Conservation (phyloP, 2,888 invertebrate genomes). For the Neocrepidodera transversa region DNA sequence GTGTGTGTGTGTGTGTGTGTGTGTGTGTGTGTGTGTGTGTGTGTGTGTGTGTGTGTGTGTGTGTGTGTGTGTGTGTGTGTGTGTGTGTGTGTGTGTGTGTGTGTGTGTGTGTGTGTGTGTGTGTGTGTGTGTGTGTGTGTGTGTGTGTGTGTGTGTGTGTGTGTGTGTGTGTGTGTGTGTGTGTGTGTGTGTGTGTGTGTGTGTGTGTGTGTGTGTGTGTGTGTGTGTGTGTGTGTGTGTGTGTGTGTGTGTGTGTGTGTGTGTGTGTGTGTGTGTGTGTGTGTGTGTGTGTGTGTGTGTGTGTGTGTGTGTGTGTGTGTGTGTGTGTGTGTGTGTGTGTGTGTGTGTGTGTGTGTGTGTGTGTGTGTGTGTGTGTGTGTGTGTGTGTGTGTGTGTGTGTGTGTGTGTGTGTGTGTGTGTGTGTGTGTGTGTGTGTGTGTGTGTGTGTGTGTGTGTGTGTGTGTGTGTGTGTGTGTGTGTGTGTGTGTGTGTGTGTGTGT, state of each 20-base stretch:
- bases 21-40: conserved; percentile 5
- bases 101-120: conserved; percentile 5
- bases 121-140: conserved; percentile 3
- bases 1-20: conserved; percentile 6
- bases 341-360: conserved; percentile 6
- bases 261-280: conserved; percentile 8
- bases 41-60: conserved; percentile 6
- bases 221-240: conserved; percentile 8
- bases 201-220: conserved; percentile 9
- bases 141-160: conserved; percentile 5
- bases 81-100: conserved; percentile 5
- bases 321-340: conserved; percentile 8
- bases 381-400: conserved; percentile 7
- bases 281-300: conserved; percentile 7
- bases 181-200: conserved; percentile 5
- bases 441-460: conserved; percentile 9
- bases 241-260: conserved; percentile 9
- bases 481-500: conserved; percentile 9
- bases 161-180: conserved; percentile 8
- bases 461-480: conserved; percentile 5
- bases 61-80: conserved; percentile 5
- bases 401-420: conserved; percentile 8
- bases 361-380: conserved; percentile 8
- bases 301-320: conserved; percentile 8
- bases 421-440: conserved; percentile 9